Base-by-base conservation (phyloP, 2,797 vertebrate species). In the Centroberyx gerrardi region DNA sequence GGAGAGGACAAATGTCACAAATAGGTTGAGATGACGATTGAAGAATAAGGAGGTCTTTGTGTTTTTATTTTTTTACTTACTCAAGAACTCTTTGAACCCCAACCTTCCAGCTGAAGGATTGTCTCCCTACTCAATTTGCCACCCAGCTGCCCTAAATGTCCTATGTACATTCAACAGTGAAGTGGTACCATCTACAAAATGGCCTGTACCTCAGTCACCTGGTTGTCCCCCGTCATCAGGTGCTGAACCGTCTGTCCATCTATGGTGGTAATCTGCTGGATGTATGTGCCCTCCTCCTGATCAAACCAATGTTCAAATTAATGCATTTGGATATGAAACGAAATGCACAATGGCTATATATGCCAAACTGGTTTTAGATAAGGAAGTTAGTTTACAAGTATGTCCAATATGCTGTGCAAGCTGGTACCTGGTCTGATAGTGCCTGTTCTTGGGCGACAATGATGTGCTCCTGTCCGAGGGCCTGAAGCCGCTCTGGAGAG, bases 211-310 rank as follows among this genome's bases (percentile, higher is more conserved):
- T 93, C 94, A 5, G 93, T 94, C 67, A 99, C 96, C 94, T 99
- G 97, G 92, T 97, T 99, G 73, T 99, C 97, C 5, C 96, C 95
- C 0, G 97, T 96, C 92, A 99, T 97, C 71, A 99, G 94, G 76
- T 99, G 98, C 92, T 98, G 98, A 29, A 99, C 96, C 0, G 96
- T 98, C 90, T 99, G 97, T 12, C 98, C 98, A 0, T 99, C 98
- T 0, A 98, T 96, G 0, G 98, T 99, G 0, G 98, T 98, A 83
- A 99, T 99, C 89, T 99, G 98, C 85, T 99, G 98, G 90, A 99
- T 99, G 72, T 98, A 99, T 0, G 97, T 78, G 4, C 97, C 96
- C 73, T 99, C 97, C 89, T 98, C 97, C 98, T 99, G 93, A 78
- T 60, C 4, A 73, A 81, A 58, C 60, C 40, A 52, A 46, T 8